These are phyloP conservation scores for Fragum fragum DNA, from an alignment of 2,888 invertebrate species.

Conservation along the genomic window DNA sequence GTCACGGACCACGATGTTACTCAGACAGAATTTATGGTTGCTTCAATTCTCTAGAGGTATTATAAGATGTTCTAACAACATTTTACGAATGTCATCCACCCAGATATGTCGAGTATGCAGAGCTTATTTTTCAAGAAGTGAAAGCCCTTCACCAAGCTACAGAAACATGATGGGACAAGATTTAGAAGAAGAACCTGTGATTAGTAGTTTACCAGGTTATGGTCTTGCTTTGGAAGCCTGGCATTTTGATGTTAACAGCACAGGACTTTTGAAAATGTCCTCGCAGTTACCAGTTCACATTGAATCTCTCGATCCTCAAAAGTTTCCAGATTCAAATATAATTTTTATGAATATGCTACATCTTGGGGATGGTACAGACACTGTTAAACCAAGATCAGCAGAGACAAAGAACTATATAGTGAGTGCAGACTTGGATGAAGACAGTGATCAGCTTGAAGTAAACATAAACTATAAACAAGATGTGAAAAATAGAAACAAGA, in stretches of 20 bases:
- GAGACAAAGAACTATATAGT: constrained; percentile 65
- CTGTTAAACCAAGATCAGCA: constrained; percentile 31
- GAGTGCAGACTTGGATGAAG: constrained; percentile 56
- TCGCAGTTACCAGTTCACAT: constrained; percentile 68
- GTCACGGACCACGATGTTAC: neutral
- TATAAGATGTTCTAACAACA: neutral
- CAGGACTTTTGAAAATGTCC: constrained; percentile 60
- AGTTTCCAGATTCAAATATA: constrained; percentile 71
- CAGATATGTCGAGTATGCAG: neutral
- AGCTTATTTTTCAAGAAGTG: constrained; percentile 6
- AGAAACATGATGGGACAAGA: constrained; percentile 28
- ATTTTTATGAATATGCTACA: constrained; percentile 67
- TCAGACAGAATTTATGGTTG: neutral
- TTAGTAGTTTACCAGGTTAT: constrained; percentile 33
- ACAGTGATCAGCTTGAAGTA: constrained; percentile 54
- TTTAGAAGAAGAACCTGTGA: constrained; percentile 35
- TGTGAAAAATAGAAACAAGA: constrained; percentile 25
- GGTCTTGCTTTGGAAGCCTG: constrained; percentile 66
- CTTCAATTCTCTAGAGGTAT: neutral
- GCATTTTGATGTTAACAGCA: constrained; percentile 65
- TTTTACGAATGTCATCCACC: neutral
- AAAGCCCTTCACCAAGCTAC: neutral
- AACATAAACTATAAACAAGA: constrained; percentile 53
- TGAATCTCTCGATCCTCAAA: constrained; percentile 67
- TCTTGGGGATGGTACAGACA: constrained; percentile 41